Base-by-base conservation (phyloP, 2,888 invertebrate species). In the Tachina lurida region DNA sequence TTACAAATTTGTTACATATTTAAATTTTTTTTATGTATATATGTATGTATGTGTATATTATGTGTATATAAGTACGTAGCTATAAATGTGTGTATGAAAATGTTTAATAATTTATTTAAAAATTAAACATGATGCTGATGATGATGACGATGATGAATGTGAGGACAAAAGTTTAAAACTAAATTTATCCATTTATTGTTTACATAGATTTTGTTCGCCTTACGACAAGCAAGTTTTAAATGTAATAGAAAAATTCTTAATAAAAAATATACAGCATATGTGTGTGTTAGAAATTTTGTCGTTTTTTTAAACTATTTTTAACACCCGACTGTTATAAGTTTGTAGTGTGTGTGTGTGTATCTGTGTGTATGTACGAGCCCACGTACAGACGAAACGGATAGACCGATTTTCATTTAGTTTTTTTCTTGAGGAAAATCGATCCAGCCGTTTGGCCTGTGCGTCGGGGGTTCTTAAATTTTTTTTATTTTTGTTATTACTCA, bases 211-310 rank as follows among this genome's bases (percentile, higher is more conserved):
- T 76, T 76, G 13, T 60, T 43, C 13, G 31, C 13, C 79, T 54
- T 45, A 45, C 75, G 43, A 45, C 68, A 71, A 84, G 41, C 70
- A 58, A 58, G 13, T 47, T 56, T 80, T 60, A 73, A 73, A 39
- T 73, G 47, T 62, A 70, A 65, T 75, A 62, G 75, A 80, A 49
- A 84, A 60, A 43, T 43, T 68, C 31, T 39, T 73, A 77, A 81
- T 81, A 77, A 73, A 84, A 82, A 77, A 80, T 84, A 76, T 80
- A 84, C 58, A 75, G 63, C 22, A 77, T 75, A 49, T 67, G 12
- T 76, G 58, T 70, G 9, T 68, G 39, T 79, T 49, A 73, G 49
- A 67, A 39, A 15, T 71, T 17, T 70, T 63, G 22, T 54, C 15
- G 22, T 54, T 47, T 84, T 65, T 45, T 63, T 62, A 31, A 65